Evolutionary conservation across 1,140 invertebrate species (phyloP).

Genomic region (Nixonia krombeini): DNA sequence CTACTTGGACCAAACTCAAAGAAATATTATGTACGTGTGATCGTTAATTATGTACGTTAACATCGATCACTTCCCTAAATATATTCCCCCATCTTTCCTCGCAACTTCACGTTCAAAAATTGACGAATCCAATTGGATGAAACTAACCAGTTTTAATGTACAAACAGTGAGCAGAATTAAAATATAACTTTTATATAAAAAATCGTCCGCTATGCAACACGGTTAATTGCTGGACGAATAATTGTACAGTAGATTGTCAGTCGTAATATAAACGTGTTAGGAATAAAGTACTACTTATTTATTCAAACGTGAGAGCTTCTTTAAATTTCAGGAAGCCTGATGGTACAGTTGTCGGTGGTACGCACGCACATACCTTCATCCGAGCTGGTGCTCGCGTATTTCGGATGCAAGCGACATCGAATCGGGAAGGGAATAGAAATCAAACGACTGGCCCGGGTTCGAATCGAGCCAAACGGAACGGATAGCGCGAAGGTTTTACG

Average conservation of each 20-base stretch:
- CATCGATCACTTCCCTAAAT: too few species aligned
- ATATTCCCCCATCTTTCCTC: too few species aligned
- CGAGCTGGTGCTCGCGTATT: slow-evolving; percentile 36
- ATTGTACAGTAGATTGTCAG: too few species aligned
- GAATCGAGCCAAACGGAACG: slow-evolving; percentile 38
- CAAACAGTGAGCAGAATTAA: too few species aligned
- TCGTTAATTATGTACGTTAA: too few species aligned
- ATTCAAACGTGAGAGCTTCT: slow-evolving; percentile 29
- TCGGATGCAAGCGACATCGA: slow-evolving; percentile 44
- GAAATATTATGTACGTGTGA: background rate
- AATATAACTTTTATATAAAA: too few species aligned
- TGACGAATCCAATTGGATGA: too few species aligned
- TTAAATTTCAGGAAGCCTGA: slow-evolving; percentile 20
- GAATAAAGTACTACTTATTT: slow-evolving; percentile 26
- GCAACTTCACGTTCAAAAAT: too few species aligned
- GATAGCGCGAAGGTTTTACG: slow-evolving; percentile 47
- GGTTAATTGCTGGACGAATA: too few species aligned
- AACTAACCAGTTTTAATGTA: too few species aligned
- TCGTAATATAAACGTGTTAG: too few species aligned
- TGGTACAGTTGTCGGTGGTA: slow-evolving; percentile 16
- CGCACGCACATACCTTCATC: slow-evolving; percentile 29
- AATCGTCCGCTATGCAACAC: too few species aligned
- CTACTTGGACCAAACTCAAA: slow-evolving; percentile 15
- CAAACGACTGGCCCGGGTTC: slow-evolving; percentile 41
- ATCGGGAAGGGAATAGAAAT: slow-evolving; percentile 47